Evolutionary conservation across 2,113 vertebrate species (phyloP).

Genomic region (Ia io): DNA sequence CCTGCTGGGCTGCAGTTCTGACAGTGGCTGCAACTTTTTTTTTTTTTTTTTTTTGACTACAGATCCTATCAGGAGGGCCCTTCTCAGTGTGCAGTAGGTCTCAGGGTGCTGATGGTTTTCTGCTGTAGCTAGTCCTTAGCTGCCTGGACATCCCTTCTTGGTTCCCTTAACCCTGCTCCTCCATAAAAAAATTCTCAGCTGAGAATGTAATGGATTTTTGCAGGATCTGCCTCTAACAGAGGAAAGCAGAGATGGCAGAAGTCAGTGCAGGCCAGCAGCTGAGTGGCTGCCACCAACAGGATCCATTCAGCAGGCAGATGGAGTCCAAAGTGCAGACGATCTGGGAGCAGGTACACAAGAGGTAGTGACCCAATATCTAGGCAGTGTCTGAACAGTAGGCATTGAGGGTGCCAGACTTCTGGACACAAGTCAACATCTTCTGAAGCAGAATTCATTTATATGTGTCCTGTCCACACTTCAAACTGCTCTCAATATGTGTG

Average conservation of each 20-base stretch:
- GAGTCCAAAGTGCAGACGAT: not conserved
- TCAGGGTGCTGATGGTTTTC: not conserved
- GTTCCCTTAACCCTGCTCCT: not conserved
- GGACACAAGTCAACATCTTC: not conserved
- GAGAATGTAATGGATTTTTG: not conserved
- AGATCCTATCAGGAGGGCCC: not conserved
- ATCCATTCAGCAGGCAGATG: not conserved
- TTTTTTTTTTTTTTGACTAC: not conserved
- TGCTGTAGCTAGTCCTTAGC: not conserved
- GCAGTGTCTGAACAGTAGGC: not conserved
- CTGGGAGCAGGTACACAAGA: not conserved
- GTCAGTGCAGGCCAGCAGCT: not conserved
- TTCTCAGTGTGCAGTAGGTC: not conserved
- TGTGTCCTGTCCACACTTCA: not conserved
- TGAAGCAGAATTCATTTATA: not conserved
- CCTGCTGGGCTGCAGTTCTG: not conserved
- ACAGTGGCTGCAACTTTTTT: not conserved
- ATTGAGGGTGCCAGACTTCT: not conserved
- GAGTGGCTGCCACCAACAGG: not conserved
- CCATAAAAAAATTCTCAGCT: not conserved
- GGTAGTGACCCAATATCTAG: not conserved
- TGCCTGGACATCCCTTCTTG: not conserved
- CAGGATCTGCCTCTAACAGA: not conserved
- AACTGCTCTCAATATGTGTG: not conserved
- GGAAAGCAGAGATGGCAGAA: not conserved